These are phyloP conservation scores for Alsophila aescularia DNA, from an alignment of 2,888 invertebrate species.

Conservation along the genomic window DNA sequence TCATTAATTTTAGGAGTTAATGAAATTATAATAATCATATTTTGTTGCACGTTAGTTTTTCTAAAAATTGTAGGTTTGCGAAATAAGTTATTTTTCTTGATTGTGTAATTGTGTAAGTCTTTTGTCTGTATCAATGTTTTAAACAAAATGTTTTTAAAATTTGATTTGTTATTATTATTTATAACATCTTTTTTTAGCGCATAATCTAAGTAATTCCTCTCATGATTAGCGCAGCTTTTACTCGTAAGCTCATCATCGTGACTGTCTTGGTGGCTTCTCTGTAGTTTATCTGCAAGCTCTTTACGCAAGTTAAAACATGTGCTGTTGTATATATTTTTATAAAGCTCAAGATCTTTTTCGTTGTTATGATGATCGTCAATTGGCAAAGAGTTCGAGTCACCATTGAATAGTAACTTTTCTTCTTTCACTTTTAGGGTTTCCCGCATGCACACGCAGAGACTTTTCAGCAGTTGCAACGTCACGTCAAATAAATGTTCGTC, in stretches of 20 bases:
- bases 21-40: conserved; percentile 65
- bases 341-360: conserved; percentile 52
- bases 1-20: conserved; percentile 39
- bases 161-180: conserved; percentile 9
- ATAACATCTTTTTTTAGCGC: background rate
- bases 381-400: conserved; percentile 40
- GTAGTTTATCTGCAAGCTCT: conserved; percentile 47
- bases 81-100: conserved; percentile 58
- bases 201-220: conserved; percentile 20
- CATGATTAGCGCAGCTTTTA: conserved; percentile 36
- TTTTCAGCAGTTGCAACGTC: conserved; percentile 65
- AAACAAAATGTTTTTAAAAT: conserved; percentile 50
- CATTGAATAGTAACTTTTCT: conserved; percentile 38
- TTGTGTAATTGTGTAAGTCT: conserved; percentile 57
- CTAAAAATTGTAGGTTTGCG: conserved; percentile 35
- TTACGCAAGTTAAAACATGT: conserved; percentile 61
- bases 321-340: conserved; percentile 64
- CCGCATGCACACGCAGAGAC: conserved; percentile 68
- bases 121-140: conserved; percentile 58
- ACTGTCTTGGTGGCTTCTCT: conserved; percentile 29
- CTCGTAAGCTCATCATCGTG: conserved; percentile 35
- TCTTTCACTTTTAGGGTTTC: conserved; percentile 56
- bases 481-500: conserved; percentile 63
- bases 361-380: conserved; percentile 34
- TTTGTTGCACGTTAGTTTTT: conserved; percentile 41